Evolutionary conservation across 2,113 vertebrate species (phyloP).

Genomic region (Limnothrissa miodon): DNA sequence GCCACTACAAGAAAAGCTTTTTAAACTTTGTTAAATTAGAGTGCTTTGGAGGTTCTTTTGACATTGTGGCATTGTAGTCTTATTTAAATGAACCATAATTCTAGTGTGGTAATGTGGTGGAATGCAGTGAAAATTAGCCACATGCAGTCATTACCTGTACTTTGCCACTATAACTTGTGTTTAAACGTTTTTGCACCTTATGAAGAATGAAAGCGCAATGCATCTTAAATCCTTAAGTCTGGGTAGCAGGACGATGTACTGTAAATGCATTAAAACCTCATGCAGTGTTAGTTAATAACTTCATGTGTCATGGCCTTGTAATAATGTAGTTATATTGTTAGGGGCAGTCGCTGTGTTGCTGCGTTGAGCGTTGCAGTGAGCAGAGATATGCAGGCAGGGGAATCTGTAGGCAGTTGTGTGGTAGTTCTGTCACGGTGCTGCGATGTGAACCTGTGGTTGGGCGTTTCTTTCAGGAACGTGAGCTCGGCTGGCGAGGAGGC

Average conservation of each 20-base stretch:
- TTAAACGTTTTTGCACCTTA: too few species aligned
- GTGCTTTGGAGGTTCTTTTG: too few species aligned
- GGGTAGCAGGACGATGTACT: neutral
- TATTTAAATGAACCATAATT: too few species aligned
- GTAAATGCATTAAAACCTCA: neutral
- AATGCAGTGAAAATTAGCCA: too few species aligned
- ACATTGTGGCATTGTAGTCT: too few species aligned
- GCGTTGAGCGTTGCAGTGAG: neutral
- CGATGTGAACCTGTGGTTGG: neutral
- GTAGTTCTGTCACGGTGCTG: neutral
- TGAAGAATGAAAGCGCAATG: too few species aligned
- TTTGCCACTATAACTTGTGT: too few species aligned
- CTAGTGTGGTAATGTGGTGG: too few species aligned
- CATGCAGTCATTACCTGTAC: too few species aligned
- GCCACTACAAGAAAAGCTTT: too few species aligned
- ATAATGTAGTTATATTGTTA: neutral
- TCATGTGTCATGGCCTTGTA: neutral
- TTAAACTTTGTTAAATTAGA: too few species aligned
- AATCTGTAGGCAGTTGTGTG: neutral
- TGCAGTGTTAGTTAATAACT: neutral
- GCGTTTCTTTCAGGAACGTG: conserved; percentile 80
- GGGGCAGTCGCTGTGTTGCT: neutral
- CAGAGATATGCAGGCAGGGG: neutral
- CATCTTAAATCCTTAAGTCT: too few species aligned
- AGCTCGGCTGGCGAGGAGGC: conserved; percentile 99